A percentile compares a stretch with the other conserved stretches of the same genome.
Conservation (phyloP, 2,113 vertebrate genomes). For the Dromiciops gliroides region DNA sequence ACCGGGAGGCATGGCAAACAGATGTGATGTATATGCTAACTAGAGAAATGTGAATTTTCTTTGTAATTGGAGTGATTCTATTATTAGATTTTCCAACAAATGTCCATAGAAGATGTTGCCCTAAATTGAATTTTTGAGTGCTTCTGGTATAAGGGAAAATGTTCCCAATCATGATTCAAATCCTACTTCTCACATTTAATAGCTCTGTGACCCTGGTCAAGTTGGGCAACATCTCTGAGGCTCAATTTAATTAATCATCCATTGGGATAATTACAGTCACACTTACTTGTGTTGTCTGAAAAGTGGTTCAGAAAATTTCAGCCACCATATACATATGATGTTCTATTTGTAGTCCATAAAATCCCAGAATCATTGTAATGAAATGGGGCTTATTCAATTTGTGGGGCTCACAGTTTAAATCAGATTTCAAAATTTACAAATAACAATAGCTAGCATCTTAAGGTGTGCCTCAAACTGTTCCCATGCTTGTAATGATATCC, state of each 20-base stretch:
- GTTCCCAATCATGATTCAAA: neutral
- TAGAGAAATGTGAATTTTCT: neutral
- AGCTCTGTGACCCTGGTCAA: too few relatives aligned
- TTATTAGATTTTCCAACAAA: constrained; percentile 20
- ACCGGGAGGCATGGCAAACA: neutral
- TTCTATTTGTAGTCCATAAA: neutral
- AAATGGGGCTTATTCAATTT: neutral
- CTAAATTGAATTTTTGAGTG: constrained; percentile 47
- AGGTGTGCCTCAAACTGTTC: neutral
- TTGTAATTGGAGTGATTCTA: constrained; percentile 24
- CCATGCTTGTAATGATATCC: neutral
- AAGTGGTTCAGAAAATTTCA: neutral
- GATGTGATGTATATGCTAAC: constrained; percentile 50
- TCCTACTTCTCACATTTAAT: accelerated
- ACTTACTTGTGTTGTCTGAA: neutral
- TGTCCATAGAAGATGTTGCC: constrained; percentile 43
- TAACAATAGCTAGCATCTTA: neutral
- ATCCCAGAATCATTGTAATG: neutral
- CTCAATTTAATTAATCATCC: neutral
- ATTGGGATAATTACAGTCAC: neutral
- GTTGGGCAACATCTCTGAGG: neutral
- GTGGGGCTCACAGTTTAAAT: neutral
- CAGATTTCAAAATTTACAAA: neutral
- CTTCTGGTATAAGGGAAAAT: neutral
- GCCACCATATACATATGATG: too few relatives aligned